phyloP scores from a whole-genome alignment of 2,113 vertebrate genomes.

The Chinchilla lanigera region DNA sequence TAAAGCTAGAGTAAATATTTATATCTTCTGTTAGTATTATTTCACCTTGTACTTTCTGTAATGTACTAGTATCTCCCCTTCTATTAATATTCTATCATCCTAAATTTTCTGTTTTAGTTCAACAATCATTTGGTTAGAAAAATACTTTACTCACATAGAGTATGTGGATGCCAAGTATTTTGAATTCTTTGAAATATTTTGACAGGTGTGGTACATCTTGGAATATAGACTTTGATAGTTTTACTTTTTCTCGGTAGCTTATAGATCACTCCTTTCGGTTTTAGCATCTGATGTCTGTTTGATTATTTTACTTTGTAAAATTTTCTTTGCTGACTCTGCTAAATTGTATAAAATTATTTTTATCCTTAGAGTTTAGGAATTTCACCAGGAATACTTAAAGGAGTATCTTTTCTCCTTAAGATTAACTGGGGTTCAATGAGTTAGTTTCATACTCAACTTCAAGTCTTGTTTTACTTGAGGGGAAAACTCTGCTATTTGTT shows the following conservation, averaged over 20 bases:
- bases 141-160: not conserved
- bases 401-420: not conserved
- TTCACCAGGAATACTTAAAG: not conserved
- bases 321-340: not conserved
- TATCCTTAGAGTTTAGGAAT: not conserved
- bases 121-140: not conserved
- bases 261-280: not conserved
- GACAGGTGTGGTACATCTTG: not conserved
- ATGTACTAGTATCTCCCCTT: not conserved
- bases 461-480: not conserved
- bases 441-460: not conserved
- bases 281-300: not conserved
- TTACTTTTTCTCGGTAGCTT: not conserved
- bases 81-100: not conserved
- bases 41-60: not conserved
- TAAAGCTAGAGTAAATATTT: not conserved
- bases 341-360: not conserved
- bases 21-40: not conserved
- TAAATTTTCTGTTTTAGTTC: slow-evolving; percentile 37
- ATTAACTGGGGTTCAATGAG: not conserved
- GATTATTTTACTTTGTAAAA: not conserved
- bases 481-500: not conserved
- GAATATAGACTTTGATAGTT: not conserved
- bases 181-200: not conserved
- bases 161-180: not conserved